Evolutionary conservation across 2,797 vertebrate species (phyloP).

Genomic region (Acipenser ruthenus): DNA sequence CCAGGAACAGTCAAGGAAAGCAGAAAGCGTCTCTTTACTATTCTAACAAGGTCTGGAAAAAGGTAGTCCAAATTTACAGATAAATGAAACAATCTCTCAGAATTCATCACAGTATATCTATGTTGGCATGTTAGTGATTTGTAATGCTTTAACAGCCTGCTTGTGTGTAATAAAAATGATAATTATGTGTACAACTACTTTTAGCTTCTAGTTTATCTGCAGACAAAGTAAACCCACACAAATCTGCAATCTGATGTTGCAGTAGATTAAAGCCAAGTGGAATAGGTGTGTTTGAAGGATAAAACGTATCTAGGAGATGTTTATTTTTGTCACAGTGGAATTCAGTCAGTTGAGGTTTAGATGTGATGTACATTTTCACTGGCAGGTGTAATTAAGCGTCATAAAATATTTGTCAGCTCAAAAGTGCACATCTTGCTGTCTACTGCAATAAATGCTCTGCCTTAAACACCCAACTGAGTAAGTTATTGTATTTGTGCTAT

Average conservation of each 20-base stretch:
- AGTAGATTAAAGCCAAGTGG: no score
- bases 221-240: no score
- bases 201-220: no score
- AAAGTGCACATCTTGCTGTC: constrained; percentile 24
- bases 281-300: no score
- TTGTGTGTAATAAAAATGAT: no score
- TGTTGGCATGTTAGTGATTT: background rate
- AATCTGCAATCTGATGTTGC: no score
- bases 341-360: constrained; percentile 21
- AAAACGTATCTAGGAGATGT: constrained; percentile 15
- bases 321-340: constrained; percentile 20
- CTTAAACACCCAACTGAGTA: background rate
- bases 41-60: background rate
- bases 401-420: constrained; percentile 26
- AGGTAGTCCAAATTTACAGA: background rate
- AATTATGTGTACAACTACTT: no score
- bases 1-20: background rate
- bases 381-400: constrained; percentile 22
- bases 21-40: background rate
- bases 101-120: background rate
- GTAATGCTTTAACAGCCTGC: background rate
- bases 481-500: constrained; percentile 24
- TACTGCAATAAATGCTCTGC: constrained; percentile 11
- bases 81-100: background rate
- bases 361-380: constrained; percentile 20